Evolutionary conservation across 1,140 invertebrate species (phyloP).

Genomic region (Tetramorium alpestre): DNA sequence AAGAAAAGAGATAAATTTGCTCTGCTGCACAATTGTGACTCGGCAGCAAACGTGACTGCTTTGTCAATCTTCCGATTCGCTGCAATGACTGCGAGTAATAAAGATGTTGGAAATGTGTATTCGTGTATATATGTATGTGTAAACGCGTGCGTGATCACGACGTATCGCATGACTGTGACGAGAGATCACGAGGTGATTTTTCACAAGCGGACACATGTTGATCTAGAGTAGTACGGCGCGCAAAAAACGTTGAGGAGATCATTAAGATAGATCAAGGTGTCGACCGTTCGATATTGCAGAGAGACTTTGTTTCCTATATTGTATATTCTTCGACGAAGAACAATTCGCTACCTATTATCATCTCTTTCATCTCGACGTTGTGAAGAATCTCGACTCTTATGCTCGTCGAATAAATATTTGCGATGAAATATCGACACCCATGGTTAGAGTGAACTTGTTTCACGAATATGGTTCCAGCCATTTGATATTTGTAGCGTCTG

Average conservation of each 20-base stretch:
- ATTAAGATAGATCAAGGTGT: neutral
- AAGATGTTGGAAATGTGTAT: conserved; percentile 47
- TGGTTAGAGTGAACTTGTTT: neutral
- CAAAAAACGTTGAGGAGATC: neutral
- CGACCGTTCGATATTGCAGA: neutral
- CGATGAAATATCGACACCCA: neutral
- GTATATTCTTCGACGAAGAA: neutral
- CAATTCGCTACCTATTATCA: neutral
- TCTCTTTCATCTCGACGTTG: neutral
- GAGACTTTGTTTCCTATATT: neutral
- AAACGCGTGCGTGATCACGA: neutral
- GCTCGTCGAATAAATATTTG: neutral
- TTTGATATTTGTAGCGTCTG: conserved; percentile 3
- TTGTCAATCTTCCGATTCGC: conserved; percentile 4
- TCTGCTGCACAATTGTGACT: conserved; percentile 49
- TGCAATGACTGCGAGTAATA: conserved; percentile 57
- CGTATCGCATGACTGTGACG: conserved; percentile 33
- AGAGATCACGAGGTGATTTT: conserved; percentile 42
- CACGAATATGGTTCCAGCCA: conserved; percentile 35
- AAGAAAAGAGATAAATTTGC: neutral
- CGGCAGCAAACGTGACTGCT: conserved; percentile 20
- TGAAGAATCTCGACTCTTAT: neutral
- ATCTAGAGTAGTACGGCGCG: neutral
- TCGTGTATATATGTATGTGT: neutral
- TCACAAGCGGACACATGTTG: neutral